Evolutionary conservation across 2,113 vertebrate genomes (phyloP).

Genomic region (Anarhynchus alexandrinus): DNA sequence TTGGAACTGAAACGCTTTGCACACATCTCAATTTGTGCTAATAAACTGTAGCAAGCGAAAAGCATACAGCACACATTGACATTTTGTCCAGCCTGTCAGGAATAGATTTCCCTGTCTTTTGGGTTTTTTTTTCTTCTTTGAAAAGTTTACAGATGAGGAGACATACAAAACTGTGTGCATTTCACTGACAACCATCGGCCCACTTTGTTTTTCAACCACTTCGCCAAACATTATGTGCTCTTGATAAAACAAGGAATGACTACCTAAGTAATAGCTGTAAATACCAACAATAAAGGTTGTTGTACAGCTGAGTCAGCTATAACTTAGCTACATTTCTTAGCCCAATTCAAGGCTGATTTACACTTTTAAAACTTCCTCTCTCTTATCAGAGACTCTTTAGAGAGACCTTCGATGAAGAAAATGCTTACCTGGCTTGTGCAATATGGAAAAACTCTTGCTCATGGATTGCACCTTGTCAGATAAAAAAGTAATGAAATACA

Average conservation of each 20-base stretch:
- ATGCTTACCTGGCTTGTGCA: slow-evolving; percentile 17
- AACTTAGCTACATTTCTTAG: background rate
- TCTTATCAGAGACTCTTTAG: background rate
- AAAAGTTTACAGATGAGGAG: background rate
- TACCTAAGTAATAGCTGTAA: background rate
- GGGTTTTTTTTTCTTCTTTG: background rate
- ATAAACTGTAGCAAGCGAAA: background rate
- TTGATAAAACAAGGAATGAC: background rate
- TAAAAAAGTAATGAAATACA: background rate
- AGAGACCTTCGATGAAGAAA: background rate
- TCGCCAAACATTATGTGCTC: background rate
- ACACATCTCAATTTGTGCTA: background rate
- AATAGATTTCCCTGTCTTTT: background rate
- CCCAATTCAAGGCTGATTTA: background rate
- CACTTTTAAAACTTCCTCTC: background rate
- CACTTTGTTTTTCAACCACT: background rate
- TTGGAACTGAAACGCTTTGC: background rate
- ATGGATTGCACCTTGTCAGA: background rate
- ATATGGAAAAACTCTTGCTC: background rate
- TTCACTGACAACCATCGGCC: background rate
- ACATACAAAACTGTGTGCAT: background rate
- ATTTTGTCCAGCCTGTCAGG: background rate
- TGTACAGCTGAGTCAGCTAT: background rate
- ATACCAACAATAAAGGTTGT: background rate
- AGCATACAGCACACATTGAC: background rate